Base-by-base conservation (phyloP, 2,888 invertebrate genomes). In the Dendrolimus houi region DNA sequence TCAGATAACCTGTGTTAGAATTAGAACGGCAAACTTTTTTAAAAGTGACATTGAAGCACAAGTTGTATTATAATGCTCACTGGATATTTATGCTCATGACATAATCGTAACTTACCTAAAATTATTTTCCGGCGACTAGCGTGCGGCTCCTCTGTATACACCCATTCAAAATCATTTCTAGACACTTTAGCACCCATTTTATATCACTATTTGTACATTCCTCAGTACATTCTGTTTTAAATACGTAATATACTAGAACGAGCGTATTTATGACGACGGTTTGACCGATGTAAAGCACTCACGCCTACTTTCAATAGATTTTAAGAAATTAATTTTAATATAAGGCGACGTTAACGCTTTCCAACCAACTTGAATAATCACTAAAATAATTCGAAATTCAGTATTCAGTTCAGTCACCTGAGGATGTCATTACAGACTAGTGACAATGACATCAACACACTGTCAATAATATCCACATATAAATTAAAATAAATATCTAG, bases 141-240 rank as follows among this genome's bases (percentile, higher is more conserved):
- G 84, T 99, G 99, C 9, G 99, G 99, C 81, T 99, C 99, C 77
- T 99, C 99, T 0, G 97, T 97, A 73, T 97, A 97, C 53, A 94
- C 94, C 99, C 99, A 99, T 82, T 99, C 98, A 79, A 98, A 99
- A 90, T 99, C 99, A 1, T 93, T 95, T 73, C 98, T 93, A 29
- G 99, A 97, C 54, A 98, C 98, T 75, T 93, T 94, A 68, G 97
- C 97, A 61, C 99, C 99, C 99, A 99, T 99, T 70, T 76, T 89
- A 65, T 58, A 54, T 59, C 67, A 73, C 29, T 29, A 29, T 29
- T 6, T 29, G 29, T 29, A 3, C 29, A 29, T 29, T 29, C 29
- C 2, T 17, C 6, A 29, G 29, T 2, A 29, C 66, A 57, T 54
- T 59, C 9, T 47, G 9, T 47, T 12, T 47, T 29, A 6, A 47